Conservation (phyloP, 2,113 vertebrate species). For the Hoplias malabaricus region DNA sequence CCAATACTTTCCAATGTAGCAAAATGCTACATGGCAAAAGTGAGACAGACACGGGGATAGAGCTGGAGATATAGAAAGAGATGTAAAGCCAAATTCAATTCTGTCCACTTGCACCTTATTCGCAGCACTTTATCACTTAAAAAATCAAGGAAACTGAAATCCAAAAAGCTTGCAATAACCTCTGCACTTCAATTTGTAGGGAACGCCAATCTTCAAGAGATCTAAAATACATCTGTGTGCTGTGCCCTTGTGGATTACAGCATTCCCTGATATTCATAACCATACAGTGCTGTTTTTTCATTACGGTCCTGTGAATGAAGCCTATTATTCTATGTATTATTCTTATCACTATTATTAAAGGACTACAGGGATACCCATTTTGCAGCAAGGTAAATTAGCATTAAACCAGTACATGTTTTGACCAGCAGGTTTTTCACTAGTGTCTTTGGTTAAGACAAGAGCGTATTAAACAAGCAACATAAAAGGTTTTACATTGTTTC, state of each 20-base stretch:
- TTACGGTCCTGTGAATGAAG: not conserved
- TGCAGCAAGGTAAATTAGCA: slow-evolving; percentile 28
- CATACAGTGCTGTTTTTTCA: not conserved
- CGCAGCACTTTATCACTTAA: slow-evolving; percentile 6
- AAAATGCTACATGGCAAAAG: slow-evolving; percentile 8
- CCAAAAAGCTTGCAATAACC: not conserved
- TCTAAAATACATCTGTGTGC: not conserved
- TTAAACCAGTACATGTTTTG: slow-evolving; percentile 36
- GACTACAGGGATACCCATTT: slow-evolving; percentile 22
- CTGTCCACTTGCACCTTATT: not conserved
- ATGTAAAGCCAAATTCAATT: slow-evolving; percentile 20
- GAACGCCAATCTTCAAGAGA: not conserved
- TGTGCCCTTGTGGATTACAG: not conserved
- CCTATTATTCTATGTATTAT: slow-evolving; percentile 25
- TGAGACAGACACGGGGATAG: slow-evolving; percentile 7
- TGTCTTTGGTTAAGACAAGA: slow-evolving; percentile 34
- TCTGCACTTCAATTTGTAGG: not conserved
- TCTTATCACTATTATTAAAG: slow-evolving; percentile 37
- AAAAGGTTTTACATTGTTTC: slow-evolving; percentile 9
- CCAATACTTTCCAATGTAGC: not conserved
- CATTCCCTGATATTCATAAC: not conserved
- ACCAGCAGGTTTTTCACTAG: slow-evolving; percentile 30
- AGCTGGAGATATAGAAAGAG: not conserved
- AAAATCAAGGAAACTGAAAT: slow-evolving; percentile 8
- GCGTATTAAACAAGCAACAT: not conserved